Evolutionary conservation across 1,140 invertebrate genomes (phyloP).

Genomic region (Prorops nasuta): DNA sequence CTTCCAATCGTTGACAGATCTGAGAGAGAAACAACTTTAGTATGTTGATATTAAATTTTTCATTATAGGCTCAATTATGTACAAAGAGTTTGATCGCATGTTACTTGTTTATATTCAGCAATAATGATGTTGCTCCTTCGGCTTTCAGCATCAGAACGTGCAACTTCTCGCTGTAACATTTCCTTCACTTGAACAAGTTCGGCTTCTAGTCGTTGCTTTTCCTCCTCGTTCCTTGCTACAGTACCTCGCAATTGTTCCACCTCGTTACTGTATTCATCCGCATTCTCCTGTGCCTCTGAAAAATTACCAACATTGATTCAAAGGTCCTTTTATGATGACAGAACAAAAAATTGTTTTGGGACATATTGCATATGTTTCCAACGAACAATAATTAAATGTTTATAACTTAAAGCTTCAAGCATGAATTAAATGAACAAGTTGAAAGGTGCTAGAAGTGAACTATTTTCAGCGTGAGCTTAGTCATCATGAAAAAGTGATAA

Average conservation of each 20-base stretch:
- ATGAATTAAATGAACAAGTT: too few relatives aligned
- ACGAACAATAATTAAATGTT: too few relatives aligned
- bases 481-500: too few relatives aligned
- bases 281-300: conserved; percentile 71
- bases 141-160: conserved; percentile 71
- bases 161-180: conserved; percentile 78
- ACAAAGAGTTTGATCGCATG: too few relatives aligned
- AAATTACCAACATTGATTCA: too few relatives aligned
- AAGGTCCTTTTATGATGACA: too few relatives aligned
- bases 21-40: conserved; percentile 50
- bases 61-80: conserved; percentile 1
- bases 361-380: background rate
- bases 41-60: conserved; percentile 1
- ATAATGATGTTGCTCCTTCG: conserved; percentile 75
- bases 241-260: conserved; percentile 72
- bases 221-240: conserved; percentile 77
- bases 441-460: too few relatives aligned
- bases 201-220: conserved; percentile 74
- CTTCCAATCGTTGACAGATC: conserved; percentile 86
- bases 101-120: conserved; percentile 84
- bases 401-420: too few relatives aligned
- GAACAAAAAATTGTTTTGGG: background rate
- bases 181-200: conserved; percentile 82
- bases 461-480: too few relatives aligned
- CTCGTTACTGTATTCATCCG: conserved; percentile 78